Conservation (phyloP, 2,888 invertebrate species). For the Lepeophtheirus nordmannii region DNA sequence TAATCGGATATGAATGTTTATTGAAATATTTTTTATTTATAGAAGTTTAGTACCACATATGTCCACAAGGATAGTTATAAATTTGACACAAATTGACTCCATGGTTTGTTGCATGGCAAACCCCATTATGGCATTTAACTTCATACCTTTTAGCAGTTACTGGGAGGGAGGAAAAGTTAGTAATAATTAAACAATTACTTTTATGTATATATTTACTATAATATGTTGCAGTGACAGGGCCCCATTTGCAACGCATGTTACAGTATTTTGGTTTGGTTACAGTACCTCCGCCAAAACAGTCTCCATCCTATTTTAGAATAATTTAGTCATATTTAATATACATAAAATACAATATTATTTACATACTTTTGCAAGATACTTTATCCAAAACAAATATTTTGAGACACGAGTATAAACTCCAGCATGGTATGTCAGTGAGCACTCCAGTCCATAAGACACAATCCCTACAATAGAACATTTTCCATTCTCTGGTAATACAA, state of each 20-base stretch:
- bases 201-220: neutral
- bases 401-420: constrained; percentile 1
- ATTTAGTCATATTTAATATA: no score
- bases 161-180: neutral
- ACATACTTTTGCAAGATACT: neutral
- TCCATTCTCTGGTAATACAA: neutral
- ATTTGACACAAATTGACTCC: neutral
- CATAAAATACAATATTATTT: neutral
- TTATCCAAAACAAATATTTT: neutral
- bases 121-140: neutral
- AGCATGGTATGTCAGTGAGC: neutral
- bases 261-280: neutral
- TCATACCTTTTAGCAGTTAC: neutral
- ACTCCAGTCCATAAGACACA: neutral
- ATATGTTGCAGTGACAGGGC: neutral
- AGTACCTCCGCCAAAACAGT: neutral
- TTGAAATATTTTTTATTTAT: no score
- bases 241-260: neutral
- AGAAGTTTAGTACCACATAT: neutral
- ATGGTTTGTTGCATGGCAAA: neutral
- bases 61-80: neutral
- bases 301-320: neutral
- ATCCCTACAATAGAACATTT: neutral
- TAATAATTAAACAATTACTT: neutral
- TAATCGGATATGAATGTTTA: no score